These are phyloP conservation scores for Apis laboriosa DNA, from an alignment of 1,140 invertebrate genomes.

Conservation along the genomic window DNA sequence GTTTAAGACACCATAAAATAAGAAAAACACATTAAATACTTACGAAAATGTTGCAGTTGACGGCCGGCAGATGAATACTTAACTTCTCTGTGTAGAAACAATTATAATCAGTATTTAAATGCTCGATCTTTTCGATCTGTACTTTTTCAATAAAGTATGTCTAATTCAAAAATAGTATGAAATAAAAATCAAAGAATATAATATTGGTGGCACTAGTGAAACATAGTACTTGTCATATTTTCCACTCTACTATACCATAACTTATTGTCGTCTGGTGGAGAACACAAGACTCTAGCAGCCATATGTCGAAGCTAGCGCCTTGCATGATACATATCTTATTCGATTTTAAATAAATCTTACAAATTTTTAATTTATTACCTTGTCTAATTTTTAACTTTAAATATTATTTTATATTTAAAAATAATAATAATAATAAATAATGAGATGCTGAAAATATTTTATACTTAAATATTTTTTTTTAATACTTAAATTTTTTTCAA, in stretches of 20 bases:
- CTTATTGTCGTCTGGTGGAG: conserved; percentile 39
- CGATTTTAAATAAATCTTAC: background rate
- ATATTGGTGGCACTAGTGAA: background rate
- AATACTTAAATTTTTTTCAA: no score
- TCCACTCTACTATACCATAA: background rate
- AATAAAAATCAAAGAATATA: background rate
- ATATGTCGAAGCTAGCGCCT: conserved; percentile 26
- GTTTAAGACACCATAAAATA: conserved; percentile 8
- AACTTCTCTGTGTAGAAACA: background rate
- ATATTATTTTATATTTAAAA: no score
- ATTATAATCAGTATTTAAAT: background rate
- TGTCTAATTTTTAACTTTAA: background rate
- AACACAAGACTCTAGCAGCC: conserved; percentile 4
- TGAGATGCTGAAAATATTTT: no score
- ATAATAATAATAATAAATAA: no score
- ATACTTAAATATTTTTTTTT: no score
- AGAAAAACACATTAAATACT: conserved; percentile 23
- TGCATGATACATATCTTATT: background rate
- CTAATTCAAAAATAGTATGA: background rate
- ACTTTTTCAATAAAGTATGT: background rate
- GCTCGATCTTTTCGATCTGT: background rate
- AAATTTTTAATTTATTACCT: background rate
- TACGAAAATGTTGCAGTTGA: conserved; percentile 24
- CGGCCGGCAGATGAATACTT: conserved; percentile 6
- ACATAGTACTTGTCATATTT: conserved; percentile 10